Base-by-base conservation (phyloP, 2,113 vertebrate genomes). In the Isurus oxyrinchus region DNA sequence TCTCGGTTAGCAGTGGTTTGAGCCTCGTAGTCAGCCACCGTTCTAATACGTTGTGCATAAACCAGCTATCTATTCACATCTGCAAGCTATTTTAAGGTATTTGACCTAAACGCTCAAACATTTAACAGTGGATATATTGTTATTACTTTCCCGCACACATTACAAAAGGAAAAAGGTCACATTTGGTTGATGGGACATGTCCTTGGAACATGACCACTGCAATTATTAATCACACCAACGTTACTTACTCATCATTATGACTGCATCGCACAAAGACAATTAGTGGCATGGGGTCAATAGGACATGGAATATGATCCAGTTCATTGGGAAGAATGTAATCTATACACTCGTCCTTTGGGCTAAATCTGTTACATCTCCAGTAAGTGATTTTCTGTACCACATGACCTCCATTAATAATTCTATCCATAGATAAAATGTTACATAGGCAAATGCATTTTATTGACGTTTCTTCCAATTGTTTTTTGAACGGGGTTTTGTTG, bases 61-160 rank as follows among this genome's bases (percentile, higher is more conserved):
- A 59, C 2, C 8, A n/a, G 14, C 21, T 63, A 5, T 66, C 59
- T n/a, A 14, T 40, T 59, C 61, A 94, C 61, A 94, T 66, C 91
- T 94, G 91, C 61, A 94, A 94, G n/a, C 59, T 94, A 44, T 44
- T 87, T 94, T 66, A 94, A 66, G 63, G 21, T 67, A 40, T 44
- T 94, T 67, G 8, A 27, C 35, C 61, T 31, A 91, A 59, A 59
- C 61, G 55, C 88, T 59, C 35, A 66, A 94, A 94, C 21, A 23
- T 40, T 40, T 44, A 63, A 94, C 61, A 67, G 31, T 31, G 93
- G 40, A 67, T 94, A 94, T 44, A 67, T 66, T 40, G 13, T 35
- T 94, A 63, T n/a, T 94, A 61, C 25, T 94, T 94, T 55, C 8
- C 44, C 21, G 44, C 86, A 88, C 86, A 23, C 16, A 25, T 6